Conservation (phyloP, 2,888 invertebrate species). For the Pemphredon lugubris region DNA sequence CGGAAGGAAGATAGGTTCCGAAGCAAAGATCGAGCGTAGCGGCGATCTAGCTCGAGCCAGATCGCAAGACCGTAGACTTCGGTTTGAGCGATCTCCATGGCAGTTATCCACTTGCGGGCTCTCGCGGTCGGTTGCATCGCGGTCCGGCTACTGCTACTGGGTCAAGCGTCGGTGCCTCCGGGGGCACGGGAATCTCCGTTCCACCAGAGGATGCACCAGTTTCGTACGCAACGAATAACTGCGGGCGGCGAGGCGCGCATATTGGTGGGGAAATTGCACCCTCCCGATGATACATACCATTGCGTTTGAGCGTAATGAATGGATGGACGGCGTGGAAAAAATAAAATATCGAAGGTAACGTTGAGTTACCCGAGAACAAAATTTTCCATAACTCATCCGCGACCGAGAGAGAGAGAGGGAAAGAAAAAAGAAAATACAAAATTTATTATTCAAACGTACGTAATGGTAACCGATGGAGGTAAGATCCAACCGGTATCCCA, state of each 20-base stretch:
- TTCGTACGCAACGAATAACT: slow-evolving; percentile 41
- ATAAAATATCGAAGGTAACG: too few species aligned
- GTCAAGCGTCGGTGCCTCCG: slow-evolving; percentile 72
- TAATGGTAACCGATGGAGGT: too few species aligned
- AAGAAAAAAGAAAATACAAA: too few species aligned
- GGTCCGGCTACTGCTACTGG: slow-evolving; percentile 73
- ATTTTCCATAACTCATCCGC: too few species aligned
- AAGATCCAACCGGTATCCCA: too few species aligned
- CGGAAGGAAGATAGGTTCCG: slow-evolving; percentile 59
- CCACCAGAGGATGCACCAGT: slow-evolving; percentile 48
- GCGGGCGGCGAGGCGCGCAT: neutral
- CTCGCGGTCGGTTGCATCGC: slow-evolving; percentile 37
- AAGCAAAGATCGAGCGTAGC: slow-evolving; percentile 57
- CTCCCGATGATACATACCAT: neutral
- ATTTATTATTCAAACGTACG: too few species aligned
- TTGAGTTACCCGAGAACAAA: too few species aligned
- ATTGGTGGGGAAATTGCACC: neutral
- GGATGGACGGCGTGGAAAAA: too few species aligned
- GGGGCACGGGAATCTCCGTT: slow-evolving; percentile 66
- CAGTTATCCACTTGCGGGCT: slow-evolving; percentile 76
- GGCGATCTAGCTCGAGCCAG: slow-evolving; percentile 21
- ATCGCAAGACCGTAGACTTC: slow-evolving; percentile 50
- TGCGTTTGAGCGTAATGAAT: too few species aligned
- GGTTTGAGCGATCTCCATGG: slow-evolving; percentile 70
- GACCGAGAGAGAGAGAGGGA: too few species aligned